Percentiles rank a stretch among this genome's conserved stretches.
Conservation (phyloP, 2,888 invertebrate species). For the Drosophila mimica region DNA sequence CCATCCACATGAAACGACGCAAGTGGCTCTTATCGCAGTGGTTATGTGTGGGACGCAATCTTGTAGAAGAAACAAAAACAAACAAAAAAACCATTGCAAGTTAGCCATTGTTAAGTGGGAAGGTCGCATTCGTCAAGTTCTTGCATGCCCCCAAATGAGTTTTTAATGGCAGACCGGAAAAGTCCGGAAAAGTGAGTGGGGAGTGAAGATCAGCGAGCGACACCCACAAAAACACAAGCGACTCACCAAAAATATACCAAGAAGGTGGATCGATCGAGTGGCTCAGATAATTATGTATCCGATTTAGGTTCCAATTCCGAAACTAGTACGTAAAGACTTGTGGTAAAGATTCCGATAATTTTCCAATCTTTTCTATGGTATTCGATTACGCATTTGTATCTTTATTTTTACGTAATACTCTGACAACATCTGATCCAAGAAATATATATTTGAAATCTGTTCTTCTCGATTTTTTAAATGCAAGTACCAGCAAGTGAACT, state of each 20-base stretch:
- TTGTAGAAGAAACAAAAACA: too few relatives aligned
- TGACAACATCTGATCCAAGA: background rate
- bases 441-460: background rate
- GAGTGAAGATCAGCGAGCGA: background rate
- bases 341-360: background rate
- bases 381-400: background rate
- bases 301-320: background rate
- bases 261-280: background rate
- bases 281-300: background rate
- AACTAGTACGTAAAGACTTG: background rate
- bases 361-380: background rate
- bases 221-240: background rate
- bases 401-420: background rate
- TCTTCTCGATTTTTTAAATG: too few relatives aligned
- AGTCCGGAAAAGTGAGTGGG: background rate
- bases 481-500: too few relatives aligned
- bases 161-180: constrained; percentile 31
- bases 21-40: constrained; percentile 38
- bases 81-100: background rate
- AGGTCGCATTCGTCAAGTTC: constrained; percentile 8
- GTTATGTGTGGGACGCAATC: constrained; percentile 20
- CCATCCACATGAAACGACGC: background rate
- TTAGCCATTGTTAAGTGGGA: background rate
- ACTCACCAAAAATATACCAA: background rate
- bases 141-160: constrained; percentile 27